These are phyloP conservation scores for Antheraea yamamai DNA, from an alignment of 2,888 invertebrate species.

Conservation along the genomic window DNA sequence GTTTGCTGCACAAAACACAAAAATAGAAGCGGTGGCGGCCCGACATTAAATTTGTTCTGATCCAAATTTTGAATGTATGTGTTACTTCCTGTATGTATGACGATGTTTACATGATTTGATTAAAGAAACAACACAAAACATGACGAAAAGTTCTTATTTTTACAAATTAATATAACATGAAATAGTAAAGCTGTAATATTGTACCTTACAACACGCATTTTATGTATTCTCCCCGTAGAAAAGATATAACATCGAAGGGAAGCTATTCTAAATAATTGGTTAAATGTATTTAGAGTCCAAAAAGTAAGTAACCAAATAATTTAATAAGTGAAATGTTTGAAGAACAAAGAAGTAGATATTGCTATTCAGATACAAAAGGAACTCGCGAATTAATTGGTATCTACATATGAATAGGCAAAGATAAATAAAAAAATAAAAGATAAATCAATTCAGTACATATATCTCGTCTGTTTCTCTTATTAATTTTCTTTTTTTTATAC, in stretches of 20 bases:
- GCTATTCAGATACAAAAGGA: too few relatives aligned
- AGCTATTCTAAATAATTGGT: too few relatives aligned
- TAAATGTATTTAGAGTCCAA: not conserved
- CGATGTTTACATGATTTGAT: constrained; percentile 17
- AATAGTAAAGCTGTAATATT: not conserved
- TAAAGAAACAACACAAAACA: not conserved
- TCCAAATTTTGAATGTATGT: constrained; percentile 68
- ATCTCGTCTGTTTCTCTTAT: too few relatives aligned
- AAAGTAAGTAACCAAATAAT: not conserved
- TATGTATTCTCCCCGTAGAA: too few relatives aligned
- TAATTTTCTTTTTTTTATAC: too few relatives aligned
- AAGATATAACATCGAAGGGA: too few relatives aligned
- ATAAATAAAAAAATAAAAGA: too few relatives aligned
- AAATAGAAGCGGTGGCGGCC: constrained; percentile 63
- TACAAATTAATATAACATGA: not conserved
- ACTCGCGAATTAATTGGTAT: too few relatives aligned
- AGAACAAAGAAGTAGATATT: too few relatives aligned
- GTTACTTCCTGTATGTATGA: constrained; percentile 58
- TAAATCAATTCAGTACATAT: too few relatives aligned
- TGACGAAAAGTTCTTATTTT: not conserved
- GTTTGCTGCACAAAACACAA: constrained; percentile 53
- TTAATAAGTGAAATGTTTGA: too few relatives aligned
- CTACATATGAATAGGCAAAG: too few relatives aligned
- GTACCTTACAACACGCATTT: not conserved
- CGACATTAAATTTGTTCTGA: constrained; percentile 53